A percentile compares a stretch with the other conserved stretches of the same genome.
phyloP scores from a whole-genome alignment of 1,140 invertebrate genomes.

The Coenobita brevimanus region DNA sequence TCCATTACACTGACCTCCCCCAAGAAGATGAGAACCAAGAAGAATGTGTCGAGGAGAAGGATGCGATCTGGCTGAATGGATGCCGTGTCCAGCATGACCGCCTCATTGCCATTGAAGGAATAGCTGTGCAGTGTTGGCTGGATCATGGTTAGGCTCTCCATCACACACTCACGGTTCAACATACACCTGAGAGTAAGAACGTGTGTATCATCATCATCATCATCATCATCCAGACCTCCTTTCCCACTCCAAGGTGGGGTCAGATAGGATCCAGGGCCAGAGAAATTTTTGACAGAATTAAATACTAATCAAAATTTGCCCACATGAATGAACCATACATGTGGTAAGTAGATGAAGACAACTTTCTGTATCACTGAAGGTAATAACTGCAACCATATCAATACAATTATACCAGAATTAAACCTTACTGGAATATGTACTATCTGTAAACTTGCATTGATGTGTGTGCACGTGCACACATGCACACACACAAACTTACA shows the following conservation, averaged over 20 bases:
- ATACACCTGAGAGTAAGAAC: conserved; percentile 87
- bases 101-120: conserved; percentile 97
- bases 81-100: conserved; percentile 96
- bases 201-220: too few relatives aligned
- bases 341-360: too few relatives aligned
- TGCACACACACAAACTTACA: too few relatives aligned
- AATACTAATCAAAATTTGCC: too few relatives aligned
- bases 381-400: too few relatives aligned
- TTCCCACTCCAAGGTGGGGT: too few relatives aligned
- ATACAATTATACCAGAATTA: too few relatives aligned
- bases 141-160: conserved; percentile 99
- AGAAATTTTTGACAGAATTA: too few relatives aligned
- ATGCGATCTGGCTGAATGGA: conserved; percentile 98
- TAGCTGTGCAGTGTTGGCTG: conserved; percentile 99
- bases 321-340: too few relatives aligned
- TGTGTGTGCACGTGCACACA: not conserved
- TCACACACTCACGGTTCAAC: conserved; percentile 96
- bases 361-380: too few relatives aligned
- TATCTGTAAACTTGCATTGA: not conserved
- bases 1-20: conserved; percentile 91
- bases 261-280: too few relatives aligned
- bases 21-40: conserved; percentile 99
- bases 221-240: too few relatives aligned
- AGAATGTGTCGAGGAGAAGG: conserved; percentile 99
- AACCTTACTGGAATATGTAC: not conserved